Evolutionary conservation across 2,113 vertebrate genomes (phyloP).

Genomic region (Benitochromis conjunctus): DNA sequence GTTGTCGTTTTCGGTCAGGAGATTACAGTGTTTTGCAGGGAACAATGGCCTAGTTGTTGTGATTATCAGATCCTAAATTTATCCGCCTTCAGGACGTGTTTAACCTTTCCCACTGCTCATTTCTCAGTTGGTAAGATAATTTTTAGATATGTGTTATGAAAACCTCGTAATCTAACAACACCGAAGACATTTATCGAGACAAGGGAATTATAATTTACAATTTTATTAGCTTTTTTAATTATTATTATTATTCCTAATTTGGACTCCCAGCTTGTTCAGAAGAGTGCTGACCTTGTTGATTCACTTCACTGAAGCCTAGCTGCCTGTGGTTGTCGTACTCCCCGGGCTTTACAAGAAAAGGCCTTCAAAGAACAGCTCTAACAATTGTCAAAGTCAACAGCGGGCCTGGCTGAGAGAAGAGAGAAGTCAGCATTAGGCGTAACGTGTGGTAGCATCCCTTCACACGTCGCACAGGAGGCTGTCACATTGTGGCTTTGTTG

Average conservation of each 20-base stretch:
- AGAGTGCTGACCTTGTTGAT: conserved; percentile 34
- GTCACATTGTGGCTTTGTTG: conserved; percentile 16
- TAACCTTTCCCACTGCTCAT: background rate
- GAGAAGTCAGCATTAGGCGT: conserved; percentile 16
- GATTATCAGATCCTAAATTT: conserved; percentile 37
- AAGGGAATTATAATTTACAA: background rate
- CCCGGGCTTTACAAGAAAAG: background rate
- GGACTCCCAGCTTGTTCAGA: conserved; percentile 32
- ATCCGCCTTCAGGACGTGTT: background rate
- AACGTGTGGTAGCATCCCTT: conserved; percentile 28
- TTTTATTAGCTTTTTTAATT: background rate
- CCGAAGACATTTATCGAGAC: background rate
- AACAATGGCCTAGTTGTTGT: conserved; percentile 57
- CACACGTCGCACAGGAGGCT: conserved; percentile 35
- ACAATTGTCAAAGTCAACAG: conserved; percentile 15
- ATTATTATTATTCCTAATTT: background rate
- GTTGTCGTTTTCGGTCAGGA: conserved; percentile 36
- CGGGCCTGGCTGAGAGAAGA: background rate
- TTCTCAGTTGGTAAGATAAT: background rate
- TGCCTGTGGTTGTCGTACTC: background rate
- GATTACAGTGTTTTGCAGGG: conserved; percentile 36
- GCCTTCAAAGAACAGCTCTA: background rate
- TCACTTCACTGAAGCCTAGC: background rate
- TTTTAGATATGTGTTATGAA: background rate
- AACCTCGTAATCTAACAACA: background rate